phyloP scores from a whole-genome alignment of 2,888 invertebrate genomes.

The Teleogryllus oceanicus region DNA sequence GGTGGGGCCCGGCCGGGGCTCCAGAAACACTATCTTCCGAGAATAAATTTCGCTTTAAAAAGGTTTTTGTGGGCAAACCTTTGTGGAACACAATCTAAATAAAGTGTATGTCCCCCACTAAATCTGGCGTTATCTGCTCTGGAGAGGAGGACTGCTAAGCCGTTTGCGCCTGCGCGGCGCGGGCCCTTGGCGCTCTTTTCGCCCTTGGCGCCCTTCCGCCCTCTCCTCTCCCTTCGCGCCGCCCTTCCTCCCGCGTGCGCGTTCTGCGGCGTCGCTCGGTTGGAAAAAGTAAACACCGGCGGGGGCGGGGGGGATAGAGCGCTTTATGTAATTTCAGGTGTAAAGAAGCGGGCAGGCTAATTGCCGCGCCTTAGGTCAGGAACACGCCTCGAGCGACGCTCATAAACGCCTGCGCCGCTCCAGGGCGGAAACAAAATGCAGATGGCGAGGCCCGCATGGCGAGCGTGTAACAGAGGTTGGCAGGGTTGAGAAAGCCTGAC shows the following conservation, averaged over 20 bases:
- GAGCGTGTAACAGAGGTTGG: too few relatives aligned
- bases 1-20: background rate
- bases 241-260: background rate
- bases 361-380: too few relatives aligned
- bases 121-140: constrained; percentile 2
- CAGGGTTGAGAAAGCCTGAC: too few relatives aligned
- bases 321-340: too few relatives aligned
- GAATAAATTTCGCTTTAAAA: constrained; percentile 9
- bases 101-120: constrained; percentile 12
- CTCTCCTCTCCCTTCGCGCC: background rate
- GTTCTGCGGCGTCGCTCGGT: background rate
- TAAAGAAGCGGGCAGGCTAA: too few relatives aligned
- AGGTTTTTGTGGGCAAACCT: constrained; percentile 18
- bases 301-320: too few relatives aligned
- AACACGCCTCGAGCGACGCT: too few relatives aligned
- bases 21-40: constrained; percentile 1
- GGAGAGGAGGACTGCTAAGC: background rate
- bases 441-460: too few relatives aligned
- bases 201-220: background rate
- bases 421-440: too few relatives aligned
- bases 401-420: too few relatives aligned
- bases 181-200: background rate
- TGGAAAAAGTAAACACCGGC: background rate
- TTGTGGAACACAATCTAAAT: constrained; percentile 18
- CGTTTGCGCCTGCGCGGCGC: background rate